Conservation (phyloP, 2,113 vertebrate species). For the Copsychus sechellarum region DNA sequence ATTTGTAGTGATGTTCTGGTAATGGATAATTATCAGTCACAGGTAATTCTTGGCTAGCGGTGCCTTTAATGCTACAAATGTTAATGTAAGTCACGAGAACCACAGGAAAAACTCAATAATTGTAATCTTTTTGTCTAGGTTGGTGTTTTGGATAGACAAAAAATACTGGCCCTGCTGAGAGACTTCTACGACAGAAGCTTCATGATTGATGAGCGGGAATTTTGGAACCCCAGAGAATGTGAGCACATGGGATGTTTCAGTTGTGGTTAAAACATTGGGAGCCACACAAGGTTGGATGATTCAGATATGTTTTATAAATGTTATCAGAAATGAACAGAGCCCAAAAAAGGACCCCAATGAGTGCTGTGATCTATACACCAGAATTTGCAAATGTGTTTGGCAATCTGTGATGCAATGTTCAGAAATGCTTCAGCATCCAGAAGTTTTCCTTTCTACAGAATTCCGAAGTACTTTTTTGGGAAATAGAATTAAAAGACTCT, state of each 20-base stretch:
- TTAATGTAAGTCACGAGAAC: not conserved
- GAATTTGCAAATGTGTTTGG: not conserved
- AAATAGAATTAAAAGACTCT: not conserved
- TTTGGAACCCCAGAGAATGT: slow-evolving; percentile 76
- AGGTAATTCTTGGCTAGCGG: not conserved
- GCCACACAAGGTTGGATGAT: not conserved
- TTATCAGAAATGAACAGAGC: not conserved
- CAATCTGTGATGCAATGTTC: not conserved
- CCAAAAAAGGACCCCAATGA: not conserved
- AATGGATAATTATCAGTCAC: not conserved
- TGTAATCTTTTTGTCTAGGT: slow-evolving; percentile 56
- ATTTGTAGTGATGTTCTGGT: not conserved
- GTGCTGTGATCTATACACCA: not conserved
- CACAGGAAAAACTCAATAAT: not conserved
- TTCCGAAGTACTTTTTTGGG: not conserved
- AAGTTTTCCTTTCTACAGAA: not conserved
- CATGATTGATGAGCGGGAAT: not conserved
- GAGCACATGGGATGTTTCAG: slow-evolving; percentile 27
- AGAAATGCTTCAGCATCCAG: not conserved
- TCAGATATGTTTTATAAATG: not conserved
- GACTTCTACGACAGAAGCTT: slow-evolving; percentile 66
- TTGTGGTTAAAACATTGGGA: not conserved
- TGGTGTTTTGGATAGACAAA: slow-evolving; percentile 70
- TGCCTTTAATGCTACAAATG: not conserved
- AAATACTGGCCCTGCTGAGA: slow-evolving; percentile 67